Conservation (phyloP, 30 jellyfish, hydroid and myxozoan genomes). For the Phacellophora camtschatica region DNA sequence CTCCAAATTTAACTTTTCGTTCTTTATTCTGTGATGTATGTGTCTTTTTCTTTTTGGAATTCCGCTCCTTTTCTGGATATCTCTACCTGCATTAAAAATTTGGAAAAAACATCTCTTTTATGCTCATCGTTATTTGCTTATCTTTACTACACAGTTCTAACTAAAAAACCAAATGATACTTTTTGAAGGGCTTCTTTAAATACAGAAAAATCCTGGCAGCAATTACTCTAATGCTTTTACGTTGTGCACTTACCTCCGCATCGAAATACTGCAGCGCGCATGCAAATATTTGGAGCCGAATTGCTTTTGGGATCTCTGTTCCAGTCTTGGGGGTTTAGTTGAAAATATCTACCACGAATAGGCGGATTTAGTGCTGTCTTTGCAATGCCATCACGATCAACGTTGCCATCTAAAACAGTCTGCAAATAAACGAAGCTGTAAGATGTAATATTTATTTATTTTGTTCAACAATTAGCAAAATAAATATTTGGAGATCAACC, state of each 20-base stretch:
- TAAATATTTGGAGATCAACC: neutral
- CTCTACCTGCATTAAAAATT: slow-evolving; percentile 22
- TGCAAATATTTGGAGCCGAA: slow-evolving; percentile 77
- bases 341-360: slow-evolving; percentile 71
- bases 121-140: no score
- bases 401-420: slow-evolving; percentile 82
- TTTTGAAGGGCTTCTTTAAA: no score
- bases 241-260: slow-evolving; percentile 69
- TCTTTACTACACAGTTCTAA: no score
- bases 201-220: no score
- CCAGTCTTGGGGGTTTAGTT: slow-evolving; percentile 87
- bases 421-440: neutral
- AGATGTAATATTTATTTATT: neutral
- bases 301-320: slow-evolving; percentile 36
- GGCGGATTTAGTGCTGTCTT: slow-evolving; percentile 75
- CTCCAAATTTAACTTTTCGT: neutral
- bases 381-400: slow-evolving; percentile 64
- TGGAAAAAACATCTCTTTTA: no score
- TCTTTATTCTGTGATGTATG: neutral
- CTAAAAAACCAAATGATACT: no score
- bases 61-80: slow-evolving; percentile 7
- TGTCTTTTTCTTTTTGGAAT: neutral
- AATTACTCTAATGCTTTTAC: no score
- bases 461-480: neutral
- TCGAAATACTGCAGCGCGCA: slow-evolving; percentile 83